Percentiles rank a stretch among this genome's conserved stretches.
These are phyloP conservation scores for Drosophila mettleri DNA, from an alignment of 2,888 invertebrate genomes.

Conservation along the genomic window DNA sequence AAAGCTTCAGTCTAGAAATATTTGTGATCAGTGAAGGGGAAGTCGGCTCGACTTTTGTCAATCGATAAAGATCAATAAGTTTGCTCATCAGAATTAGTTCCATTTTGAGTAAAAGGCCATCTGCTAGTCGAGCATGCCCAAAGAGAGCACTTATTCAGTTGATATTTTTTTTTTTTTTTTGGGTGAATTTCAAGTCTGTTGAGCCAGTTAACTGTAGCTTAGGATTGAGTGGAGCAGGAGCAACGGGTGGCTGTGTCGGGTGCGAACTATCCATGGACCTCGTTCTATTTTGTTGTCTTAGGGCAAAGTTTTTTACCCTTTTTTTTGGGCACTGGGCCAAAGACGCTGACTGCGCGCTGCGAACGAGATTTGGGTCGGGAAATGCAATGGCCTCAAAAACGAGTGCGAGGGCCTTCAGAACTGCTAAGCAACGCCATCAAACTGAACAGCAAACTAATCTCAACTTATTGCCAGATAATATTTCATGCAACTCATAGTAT, in stretches of 20 bases:
- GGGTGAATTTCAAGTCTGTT: constrained; percentile 26
- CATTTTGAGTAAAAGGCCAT: too few relatives aligned
- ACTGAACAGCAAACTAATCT: constrained; percentile 40
- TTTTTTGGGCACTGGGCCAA: constrained; percentile 48
- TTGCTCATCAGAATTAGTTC: too few relatives aligned
- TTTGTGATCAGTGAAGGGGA: background rate
- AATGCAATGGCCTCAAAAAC: constrained; percentile 9
- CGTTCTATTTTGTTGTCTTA: constrained; percentile 19
- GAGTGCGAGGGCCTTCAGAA: constrained; percentile 1
- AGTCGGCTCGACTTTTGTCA: too few relatives aligned
- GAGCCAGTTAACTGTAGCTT: constrained; percentile 23
- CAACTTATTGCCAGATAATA: constrained; percentile 19
- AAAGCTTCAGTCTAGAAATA: background rate
- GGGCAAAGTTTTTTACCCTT: constrained; percentile 25
- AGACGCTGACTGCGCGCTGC: constrained; percentile 20
- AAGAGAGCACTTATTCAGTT: background rate
- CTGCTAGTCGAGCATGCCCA: background rate
- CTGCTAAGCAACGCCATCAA: constrained; percentile 25
- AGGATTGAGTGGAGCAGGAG: background rate
- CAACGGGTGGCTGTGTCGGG: background rate
- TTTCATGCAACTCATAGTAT: constrained; percentile 6
- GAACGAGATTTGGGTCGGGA: constrained; percentile 2
- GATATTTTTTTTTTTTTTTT: background rate
- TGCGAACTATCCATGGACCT: constrained; percentile 4
- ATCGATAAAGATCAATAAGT: constrained; percentile 3